phyloP scores from a whole-genome alignment of 1,140 invertebrate genomes.

The Drosophila setifemur region DNA sequence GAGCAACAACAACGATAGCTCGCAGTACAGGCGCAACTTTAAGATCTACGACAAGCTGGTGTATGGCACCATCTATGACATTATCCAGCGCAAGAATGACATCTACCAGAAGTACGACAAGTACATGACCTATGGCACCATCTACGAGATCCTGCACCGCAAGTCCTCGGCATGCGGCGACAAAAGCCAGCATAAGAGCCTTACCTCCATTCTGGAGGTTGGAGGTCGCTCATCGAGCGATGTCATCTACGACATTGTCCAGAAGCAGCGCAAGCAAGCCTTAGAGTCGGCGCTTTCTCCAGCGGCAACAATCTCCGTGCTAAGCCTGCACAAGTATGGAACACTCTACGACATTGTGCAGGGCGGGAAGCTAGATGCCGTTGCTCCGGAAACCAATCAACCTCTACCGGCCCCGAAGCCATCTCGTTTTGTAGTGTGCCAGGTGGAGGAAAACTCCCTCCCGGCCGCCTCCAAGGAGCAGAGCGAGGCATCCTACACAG shows the following conservation, averaged over 20 bases:
- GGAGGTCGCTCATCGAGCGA: conserved; percentile 28
- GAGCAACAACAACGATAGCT: conserved; percentile 1
- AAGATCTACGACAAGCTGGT: conserved; percentile 81
- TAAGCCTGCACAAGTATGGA: conserved; percentile 65
- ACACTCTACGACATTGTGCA: conserved; percentile 82
- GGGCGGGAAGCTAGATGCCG: conserved; percentile 64
- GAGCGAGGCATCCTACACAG: conserved; percentile 2
- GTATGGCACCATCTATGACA: conserved; percentile 82
- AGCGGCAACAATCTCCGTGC: neutral
- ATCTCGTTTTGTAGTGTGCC: conserved; percentile 76
- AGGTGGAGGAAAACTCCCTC: conserved; percentile 60
- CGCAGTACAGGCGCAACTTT: conserved; percentile 68
- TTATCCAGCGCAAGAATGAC: conserved; percentile 81
- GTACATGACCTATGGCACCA: conserved; percentile 82
- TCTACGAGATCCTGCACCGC: conserved; percentile 81
- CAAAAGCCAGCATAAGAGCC: conserved; percentile 71
- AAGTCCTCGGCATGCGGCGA: conserved; percentile 56
- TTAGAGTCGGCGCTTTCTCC: neutral
- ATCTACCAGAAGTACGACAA: conserved; percentile 82
- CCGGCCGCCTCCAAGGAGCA: neutral
- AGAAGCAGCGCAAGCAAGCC: conserved; percentile 33
- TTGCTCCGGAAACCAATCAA: conserved; percentile 15
- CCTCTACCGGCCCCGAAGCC: conserved; percentile 18
- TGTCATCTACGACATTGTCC: conserved; percentile 77
- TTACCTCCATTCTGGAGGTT: conserved; percentile 67